phyloP scores from a whole-genome alignment of 92 coral and sea anemone genomes.

The Umimayanthus kanabou region DNA sequence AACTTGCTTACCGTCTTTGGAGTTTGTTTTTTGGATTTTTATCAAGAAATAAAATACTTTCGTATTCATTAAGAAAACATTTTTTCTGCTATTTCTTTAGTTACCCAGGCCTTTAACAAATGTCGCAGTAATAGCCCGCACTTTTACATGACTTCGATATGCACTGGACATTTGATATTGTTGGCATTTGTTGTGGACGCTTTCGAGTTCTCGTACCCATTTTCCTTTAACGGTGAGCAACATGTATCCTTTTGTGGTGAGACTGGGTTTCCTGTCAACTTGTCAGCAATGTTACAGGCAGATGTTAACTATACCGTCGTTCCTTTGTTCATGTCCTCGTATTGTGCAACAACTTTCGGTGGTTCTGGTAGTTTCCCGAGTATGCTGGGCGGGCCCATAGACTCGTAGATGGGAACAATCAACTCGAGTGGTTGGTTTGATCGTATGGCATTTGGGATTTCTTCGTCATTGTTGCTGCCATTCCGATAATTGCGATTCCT shows the following conservation, averaged over 20 bases:
- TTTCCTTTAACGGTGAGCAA: background rate
- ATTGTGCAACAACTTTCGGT: background rate
- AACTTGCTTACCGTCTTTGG: no score
- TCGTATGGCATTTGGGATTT: background rate
- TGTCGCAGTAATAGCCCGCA: no score
- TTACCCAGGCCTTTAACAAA: no score
- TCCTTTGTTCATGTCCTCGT: background rate
- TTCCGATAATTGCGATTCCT: background rate
- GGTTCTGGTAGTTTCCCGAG: background rate
- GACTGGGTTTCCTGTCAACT: background rate
- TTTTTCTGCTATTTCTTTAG: no score
- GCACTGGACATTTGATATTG: background rate
- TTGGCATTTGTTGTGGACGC: background rate
- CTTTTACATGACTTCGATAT: background rate
- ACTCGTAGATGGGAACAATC: slow-evolving; percentile 3
- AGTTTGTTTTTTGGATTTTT: no score
- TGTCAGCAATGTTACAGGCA: background rate
- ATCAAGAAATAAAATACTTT: no score
- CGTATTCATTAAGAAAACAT: no score
- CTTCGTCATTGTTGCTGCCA: background rate
- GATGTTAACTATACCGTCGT: no score
- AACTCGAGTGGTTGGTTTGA: background rate
- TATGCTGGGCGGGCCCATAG: background rate
- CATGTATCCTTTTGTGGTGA: background rate
- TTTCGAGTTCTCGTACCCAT: background rate